Evolutionary conservation across 1,140 invertebrate genomes (phyloP).

Genomic region (Hylaeus volcanicus): DNA sequence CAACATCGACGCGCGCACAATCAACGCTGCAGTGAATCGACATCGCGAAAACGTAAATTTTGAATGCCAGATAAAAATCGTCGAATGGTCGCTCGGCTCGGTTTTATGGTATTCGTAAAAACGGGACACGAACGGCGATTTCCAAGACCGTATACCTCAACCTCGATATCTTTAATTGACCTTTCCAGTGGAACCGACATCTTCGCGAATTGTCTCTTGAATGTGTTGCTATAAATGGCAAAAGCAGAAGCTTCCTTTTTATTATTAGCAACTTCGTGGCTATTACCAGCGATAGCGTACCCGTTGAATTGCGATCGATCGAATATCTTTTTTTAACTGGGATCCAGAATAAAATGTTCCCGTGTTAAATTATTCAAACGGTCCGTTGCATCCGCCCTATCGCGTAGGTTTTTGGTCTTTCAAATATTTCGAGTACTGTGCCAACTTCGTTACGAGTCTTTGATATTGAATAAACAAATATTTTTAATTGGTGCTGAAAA

Average conservation of each 20-base stretch:
- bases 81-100: neutral
- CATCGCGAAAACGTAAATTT: neutral
- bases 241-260: neutral
- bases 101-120: neutral
- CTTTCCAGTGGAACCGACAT: neutral
- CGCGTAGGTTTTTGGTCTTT: no score
- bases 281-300: neutral
- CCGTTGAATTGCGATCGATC: neutral
- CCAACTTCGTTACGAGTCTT: no score
- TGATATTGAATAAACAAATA: no score
- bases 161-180: conserved; percentile 4
- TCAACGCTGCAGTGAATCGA: neutral
- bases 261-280: neutral
- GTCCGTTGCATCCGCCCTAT: no score
- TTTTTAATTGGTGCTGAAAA: no score
- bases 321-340: no score
- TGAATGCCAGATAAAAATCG: neutral
- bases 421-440: no score
- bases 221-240: neutral
- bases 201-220: neutral
- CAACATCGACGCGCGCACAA: neutral
- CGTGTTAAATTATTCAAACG: no score
- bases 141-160: neutral
- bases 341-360: no score
- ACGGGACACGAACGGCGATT: neutral